Percentiles rank a stretch among this genome's conserved stretches.
Evolutionary conservation across 30 jellyfish, hydroid and myxozoan genomes (phyloP).

Genomic region (Nemopilema nomurai): DNA sequence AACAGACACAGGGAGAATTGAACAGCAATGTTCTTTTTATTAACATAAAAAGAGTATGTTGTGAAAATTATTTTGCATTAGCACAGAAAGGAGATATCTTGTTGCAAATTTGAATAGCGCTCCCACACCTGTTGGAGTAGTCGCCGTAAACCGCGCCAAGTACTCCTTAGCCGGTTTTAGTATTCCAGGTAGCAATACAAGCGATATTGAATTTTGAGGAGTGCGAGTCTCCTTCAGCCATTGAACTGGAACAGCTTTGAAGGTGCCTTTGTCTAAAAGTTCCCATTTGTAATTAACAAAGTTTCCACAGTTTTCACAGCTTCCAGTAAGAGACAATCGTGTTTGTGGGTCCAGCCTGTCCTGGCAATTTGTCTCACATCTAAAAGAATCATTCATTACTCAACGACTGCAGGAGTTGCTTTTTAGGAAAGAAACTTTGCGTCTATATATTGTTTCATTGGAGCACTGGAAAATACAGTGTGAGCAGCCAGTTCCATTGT

Average conservation of each 20-base stretch:
- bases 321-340: conserved; percentile 45
- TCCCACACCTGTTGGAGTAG: conserved; percentile 35
- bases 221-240: conserved; percentile 44
- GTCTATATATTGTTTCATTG: no score
- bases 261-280: conserved; percentile 4
- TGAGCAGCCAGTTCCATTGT: no score
- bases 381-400: not conserved
- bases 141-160: conserved; percentile 29
- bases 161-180: conserved; percentile 12
- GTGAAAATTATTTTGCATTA: no score
- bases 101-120: no score
- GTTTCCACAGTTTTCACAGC: conserved; percentile 27
- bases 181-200: conserved; percentile 36
- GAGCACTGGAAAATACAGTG: no score
- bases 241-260: conserved; percentile 4
- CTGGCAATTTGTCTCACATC: conserved; percentile 51
- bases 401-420: no score
- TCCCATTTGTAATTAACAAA: conserved; percentile 22
- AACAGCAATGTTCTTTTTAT: no score
- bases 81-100: no score
- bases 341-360: conserved; percentile 47
- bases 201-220: conserved; percentile 27
- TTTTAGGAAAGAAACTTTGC: no score
- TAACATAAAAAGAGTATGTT: no score
- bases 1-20: no score